Evolutionary conservation across 2,113 vertebrate genomes (phyloP), one percentile per base, ranked within the genome.

Genomic region (Campylomormyrus tamandua): DNA sequence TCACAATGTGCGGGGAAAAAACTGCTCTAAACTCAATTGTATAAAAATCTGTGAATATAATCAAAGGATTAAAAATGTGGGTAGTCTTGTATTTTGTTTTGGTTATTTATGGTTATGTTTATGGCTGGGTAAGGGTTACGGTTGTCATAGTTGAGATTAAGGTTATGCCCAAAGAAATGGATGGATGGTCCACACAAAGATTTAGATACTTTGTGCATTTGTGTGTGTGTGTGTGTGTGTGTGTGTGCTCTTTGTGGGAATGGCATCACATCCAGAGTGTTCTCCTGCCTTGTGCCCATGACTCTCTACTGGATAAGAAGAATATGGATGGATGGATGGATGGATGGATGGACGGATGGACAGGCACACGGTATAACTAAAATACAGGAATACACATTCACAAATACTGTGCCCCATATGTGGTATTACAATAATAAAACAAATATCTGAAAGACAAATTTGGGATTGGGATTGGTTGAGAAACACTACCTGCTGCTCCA

Each of bases 321-420:
- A 31, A 66, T 27, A 31, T 66, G 9, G 62, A 66, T 66, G 8
- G 9, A 66, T 27, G n/a, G n/a, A 66, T 31, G 62, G 62, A n/a
- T 24, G 7, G 56, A 62, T 3, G 39, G 39, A 39, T 39, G 39
- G 39, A 3, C 0, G 31, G 13, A 39, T 1, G 13, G 70, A 77
- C 15, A 17, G 70, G 27, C 62, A 66, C n/a, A 27, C 8, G n/a
- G 62, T 31, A 66, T 1, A 1, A 27, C n/a, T 66, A 24, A 83
- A 92, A 90, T 83, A 91, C 90, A 90, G 70, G 31, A 42, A 24
- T 45, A 62, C 21, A 74, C 58, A 48, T 88, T 85, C 70, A 87
- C 88, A 87, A 87, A 77, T 27, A 90, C 15, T 87, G 80, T 74
- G 52, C 52, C 89, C 88, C 90, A 90, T 91, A 90, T 91, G 53